phyloP scores from a whole-genome alignment of 2,888 invertebrate species.

The Pachymerium ferrugineum region DNA sequence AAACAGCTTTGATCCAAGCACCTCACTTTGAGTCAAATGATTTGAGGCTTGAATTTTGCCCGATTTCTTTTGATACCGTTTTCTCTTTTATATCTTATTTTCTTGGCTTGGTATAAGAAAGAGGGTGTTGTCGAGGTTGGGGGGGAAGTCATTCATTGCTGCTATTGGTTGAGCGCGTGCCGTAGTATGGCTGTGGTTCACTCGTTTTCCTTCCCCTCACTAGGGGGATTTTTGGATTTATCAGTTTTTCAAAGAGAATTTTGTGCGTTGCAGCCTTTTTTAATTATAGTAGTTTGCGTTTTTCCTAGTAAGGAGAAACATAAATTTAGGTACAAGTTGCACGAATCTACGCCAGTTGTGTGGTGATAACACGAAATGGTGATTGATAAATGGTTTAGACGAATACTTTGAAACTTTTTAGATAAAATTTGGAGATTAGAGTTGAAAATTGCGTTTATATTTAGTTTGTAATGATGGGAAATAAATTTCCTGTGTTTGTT shows the following conservation, averaged over 20 bases:
- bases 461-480: too few relatives aligned
- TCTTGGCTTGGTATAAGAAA: background rate
- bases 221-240: too few relatives aligned
- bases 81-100: background rate
- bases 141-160: background rate
- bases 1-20: conserved; percentile 31
- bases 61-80: background rate
- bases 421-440: too few relatives aligned
- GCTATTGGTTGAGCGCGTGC: conserved; percentile 11
- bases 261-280: background rate
- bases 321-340: background rate
- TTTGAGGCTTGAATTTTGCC: background rate
- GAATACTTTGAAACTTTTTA: too few relatives aligned
- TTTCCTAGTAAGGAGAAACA: too few relatives aligned
- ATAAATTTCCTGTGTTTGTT: too few relatives aligned
- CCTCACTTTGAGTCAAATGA: background rate
- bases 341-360: too few relatives aligned
- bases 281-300: background rate
- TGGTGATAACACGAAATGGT: background rate
- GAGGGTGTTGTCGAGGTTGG: background rate
- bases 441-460: too few relatives aligned
- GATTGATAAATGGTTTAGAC: background rate
- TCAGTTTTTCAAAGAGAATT: background rate
- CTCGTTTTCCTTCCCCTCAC: background rate
- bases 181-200: background rate